phyloP scores from a whole-genome alignment of 2,888 invertebrate genomes.

The Nephrotoma flavescens region DNA sequence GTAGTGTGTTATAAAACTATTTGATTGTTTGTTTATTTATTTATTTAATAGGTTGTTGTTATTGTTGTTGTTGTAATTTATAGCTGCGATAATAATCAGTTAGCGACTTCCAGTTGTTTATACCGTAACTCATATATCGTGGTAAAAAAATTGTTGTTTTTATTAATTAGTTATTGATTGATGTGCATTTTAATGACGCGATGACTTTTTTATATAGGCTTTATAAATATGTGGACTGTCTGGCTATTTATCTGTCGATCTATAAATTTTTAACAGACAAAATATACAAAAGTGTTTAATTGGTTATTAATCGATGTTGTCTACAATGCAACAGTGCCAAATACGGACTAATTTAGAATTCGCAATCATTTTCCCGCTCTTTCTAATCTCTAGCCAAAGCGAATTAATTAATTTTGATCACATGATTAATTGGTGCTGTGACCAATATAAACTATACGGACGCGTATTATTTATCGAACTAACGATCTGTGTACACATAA shows the following conservation, averaged over 20 bases:
- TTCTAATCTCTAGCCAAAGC: not conserved
- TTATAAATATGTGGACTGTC: not conserved
- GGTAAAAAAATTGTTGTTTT: not conserved
- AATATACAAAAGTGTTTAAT: not conserved
- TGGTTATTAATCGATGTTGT: not conserved
- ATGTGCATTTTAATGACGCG: not conserved
- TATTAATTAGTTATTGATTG: not conserved
- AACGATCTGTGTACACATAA: not conserved
- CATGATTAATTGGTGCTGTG: not conserved
- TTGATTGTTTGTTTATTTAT: not conserved
- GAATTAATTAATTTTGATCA: not conserved
- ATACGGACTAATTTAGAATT: not conserved
- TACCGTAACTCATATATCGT: not conserved
- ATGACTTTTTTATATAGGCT: no score
- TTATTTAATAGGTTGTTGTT: not conserved
- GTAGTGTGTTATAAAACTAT: not conserved
- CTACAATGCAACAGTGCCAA: not conserved
- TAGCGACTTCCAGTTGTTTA: not conserved
- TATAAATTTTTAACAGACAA: no score
- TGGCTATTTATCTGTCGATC: not conserved
- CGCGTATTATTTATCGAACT: not conserved
- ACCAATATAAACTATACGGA: not conserved
- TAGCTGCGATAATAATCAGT: not conserved
- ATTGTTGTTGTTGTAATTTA: not conserved
- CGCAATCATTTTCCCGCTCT: not conserved